These are phyloP conservation scores for Hydra vulgaris DNA, from an alignment of 30 jellyfish, hydroid and myxozoan genomes.

Conservation along the genomic window DNA sequence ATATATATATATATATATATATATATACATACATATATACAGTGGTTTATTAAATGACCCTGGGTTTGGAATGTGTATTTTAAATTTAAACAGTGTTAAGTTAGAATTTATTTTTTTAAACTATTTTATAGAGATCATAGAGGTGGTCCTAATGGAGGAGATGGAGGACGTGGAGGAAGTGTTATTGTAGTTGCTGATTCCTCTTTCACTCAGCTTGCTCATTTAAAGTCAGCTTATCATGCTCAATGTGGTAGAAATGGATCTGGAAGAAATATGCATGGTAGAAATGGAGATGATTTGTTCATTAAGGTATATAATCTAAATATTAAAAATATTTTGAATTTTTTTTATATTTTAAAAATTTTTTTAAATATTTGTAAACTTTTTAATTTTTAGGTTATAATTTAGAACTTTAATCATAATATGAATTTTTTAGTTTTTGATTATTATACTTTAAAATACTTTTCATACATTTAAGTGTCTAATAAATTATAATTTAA, in stretches of 20 bases:
- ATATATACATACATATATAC: too few species aligned
- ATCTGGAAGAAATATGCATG: slow-evolving; percentile 38
- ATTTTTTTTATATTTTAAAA: background rate
- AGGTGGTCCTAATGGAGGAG: slow-evolving; percentile 99
- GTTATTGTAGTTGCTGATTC: slow-evolving; percentile 52
- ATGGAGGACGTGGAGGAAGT: slow-evolving; percentile 93
- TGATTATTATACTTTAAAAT: too few species aligned
- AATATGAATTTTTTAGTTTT: too few species aligned
- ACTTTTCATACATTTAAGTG: too few species aligned
- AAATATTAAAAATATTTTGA: too few species aligned
- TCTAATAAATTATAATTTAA: too few species aligned
- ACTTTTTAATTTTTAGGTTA: too few species aligned
- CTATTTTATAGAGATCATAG: slow-evolving; percentile 16
- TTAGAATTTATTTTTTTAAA: background rate
- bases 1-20: too few species aligned
- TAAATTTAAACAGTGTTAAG: background rate
- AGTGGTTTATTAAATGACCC: too few species aligned
- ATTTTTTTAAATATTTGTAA: too few species aligned
- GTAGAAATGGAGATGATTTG: slow-evolving; percentile 55
- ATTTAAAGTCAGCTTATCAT: slow-evolving; percentile 45
- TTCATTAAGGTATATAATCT: slow-evolving; percentile 45
- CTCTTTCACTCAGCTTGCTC: slow-evolving; percentile 35
- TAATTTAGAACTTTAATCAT: too few species aligned
- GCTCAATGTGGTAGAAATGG: slow-evolving; percentile 86
- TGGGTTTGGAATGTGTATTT: too few species aligned